These are phyloP conservation scores for Miltochrista miniata DNA, from an alignment of 2,888 invertebrate genomes.

Conservation along the genomic window DNA sequence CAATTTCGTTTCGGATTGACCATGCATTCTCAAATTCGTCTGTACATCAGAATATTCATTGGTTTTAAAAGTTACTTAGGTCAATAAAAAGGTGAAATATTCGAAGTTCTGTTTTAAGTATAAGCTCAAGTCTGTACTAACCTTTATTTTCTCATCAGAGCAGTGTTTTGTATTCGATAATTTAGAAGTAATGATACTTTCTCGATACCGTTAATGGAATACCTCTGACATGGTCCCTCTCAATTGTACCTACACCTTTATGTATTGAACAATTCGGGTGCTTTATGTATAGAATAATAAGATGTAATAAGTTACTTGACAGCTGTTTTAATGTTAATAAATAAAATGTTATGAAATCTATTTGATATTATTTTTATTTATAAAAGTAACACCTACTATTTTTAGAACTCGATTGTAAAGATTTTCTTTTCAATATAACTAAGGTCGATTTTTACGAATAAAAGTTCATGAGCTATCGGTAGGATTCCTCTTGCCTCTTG, in stretches of 20 bases:
- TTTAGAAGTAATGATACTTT: not conserved
- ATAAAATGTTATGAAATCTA: constrained; percentile 27
- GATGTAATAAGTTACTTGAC: constrained; percentile 12
- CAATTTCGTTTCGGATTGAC: too few relatives aligned
- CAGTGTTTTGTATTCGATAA: not conserved
- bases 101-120: not conserved
- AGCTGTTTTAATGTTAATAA: constrained; percentile 36
- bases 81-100: too few relatives aligned
- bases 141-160: not conserved
- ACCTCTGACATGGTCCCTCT: constrained; percentile 24
- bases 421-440: too few relatives aligned
- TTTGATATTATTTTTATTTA: constrained; percentile 1
- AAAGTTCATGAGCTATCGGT: too few relatives aligned
- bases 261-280: constrained; percentile 22
- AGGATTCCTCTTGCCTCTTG: too few relatives aligned
- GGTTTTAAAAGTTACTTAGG: too few relatives aligned
- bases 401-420: constrained; percentile 15
- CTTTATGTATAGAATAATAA: constrained; percentile 28
- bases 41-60: too few relatives aligned
- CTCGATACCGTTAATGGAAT: constrained; percentile 29
- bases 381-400: too few relatives aligned
- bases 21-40: too few relatives aligned
- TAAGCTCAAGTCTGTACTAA: not conserved
- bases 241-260: constrained; percentile 1
- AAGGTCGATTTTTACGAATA: too few relatives aligned